phyloP scores from a whole-genome alignment of 2,888 invertebrate species.

The Pollenia labialis region DNA sequence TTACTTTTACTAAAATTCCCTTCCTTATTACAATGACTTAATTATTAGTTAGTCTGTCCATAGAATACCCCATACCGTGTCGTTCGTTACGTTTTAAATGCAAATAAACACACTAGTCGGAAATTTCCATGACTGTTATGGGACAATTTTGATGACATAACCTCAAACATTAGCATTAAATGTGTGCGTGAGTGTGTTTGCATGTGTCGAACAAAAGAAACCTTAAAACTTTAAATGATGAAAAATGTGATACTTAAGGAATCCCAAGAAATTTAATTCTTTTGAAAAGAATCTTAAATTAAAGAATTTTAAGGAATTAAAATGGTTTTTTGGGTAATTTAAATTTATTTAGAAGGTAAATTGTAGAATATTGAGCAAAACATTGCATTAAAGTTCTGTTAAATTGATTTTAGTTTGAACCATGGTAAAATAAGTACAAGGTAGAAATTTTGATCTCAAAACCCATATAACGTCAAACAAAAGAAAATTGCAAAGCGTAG shows the following conservation, averaged over 20 bases:
- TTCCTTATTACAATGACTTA: slow-evolving; percentile 19
- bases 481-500: too few relatives aligned
- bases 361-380: too few relatives aligned
- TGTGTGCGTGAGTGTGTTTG: not conserved
- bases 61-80: not conserved
- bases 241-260: not conserved
- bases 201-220: not conserved
- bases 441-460: too few relatives aligned
- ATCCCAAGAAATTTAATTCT: slow-evolving; percentile 16
- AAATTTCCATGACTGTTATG: slow-evolving; percentile 35
- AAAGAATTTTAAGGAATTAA: not conserved
- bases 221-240: slow-evolving; percentile 29
- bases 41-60: not conserved
- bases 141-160: slow-evolving; percentile 42
- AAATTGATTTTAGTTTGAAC: too few relatives aligned
- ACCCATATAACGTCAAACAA: too few relatives aligned
- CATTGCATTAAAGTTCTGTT: too few relatives aligned
- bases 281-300: not conserved
- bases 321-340: too few relatives aligned
- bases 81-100: not conserved
- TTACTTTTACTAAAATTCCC: slow-evolving; percentile 28
- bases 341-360: too few relatives aligned
- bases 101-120: slow-evolving; percentile 1
- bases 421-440: too few relatives aligned
- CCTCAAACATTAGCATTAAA: slow-evolving; percentile 25